Conservation (phyloP, 1,140 invertebrate species). For the Conus ventricosus region DNA sequence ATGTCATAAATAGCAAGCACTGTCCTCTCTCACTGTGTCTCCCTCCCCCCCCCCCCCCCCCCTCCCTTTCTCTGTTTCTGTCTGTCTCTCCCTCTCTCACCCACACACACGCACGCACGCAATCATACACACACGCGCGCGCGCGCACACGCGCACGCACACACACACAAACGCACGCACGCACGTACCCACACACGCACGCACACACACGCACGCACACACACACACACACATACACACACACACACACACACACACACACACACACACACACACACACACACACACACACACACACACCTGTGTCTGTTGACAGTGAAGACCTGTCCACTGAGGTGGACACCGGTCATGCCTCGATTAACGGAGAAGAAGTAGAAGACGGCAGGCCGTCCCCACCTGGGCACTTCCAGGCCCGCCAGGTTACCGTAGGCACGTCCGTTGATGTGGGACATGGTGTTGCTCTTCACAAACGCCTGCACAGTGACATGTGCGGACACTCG, state of each 20-base stretch:
- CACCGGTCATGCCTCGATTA: slow-evolving; percentile 48
- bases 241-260: neutral
- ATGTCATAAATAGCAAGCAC: too few relatives aligned
- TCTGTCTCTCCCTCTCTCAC: neutral
- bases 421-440: slow-evolving; percentile 68
- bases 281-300: slow-evolving; percentile 22
- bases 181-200: neutral
- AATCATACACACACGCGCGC: neutral
- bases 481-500: neutral
- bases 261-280: slow-evolving; percentile 16
- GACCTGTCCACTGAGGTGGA: slow-evolving; percentile 32
- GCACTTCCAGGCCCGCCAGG: slow-evolving; percentile 60
- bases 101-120: slow-evolving; percentile 44
- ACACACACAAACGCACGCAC: slow-evolving; percentile 44
- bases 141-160: slow-evolving; percentile 35
- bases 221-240: slow-evolving; percentile 11
- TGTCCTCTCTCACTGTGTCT: too few relatives aligned
- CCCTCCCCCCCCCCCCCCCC: too few relatives aligned
- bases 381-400: slow-evolving; percentile 56
- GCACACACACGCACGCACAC: neutral
- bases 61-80: too few relatives aligned
- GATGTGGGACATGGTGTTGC: slow-evolving; percentile 48
- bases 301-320: slow-evolving; percentile 30
- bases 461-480: slow-evolving; percentile 42
- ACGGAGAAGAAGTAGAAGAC: slow-evolving; percentile 59